These are phyloP conservation scores for Drosophila pallidifrons DNA, from an alignment of 1,140 invertebrate species.

Conservation along the genomic window DNA sequence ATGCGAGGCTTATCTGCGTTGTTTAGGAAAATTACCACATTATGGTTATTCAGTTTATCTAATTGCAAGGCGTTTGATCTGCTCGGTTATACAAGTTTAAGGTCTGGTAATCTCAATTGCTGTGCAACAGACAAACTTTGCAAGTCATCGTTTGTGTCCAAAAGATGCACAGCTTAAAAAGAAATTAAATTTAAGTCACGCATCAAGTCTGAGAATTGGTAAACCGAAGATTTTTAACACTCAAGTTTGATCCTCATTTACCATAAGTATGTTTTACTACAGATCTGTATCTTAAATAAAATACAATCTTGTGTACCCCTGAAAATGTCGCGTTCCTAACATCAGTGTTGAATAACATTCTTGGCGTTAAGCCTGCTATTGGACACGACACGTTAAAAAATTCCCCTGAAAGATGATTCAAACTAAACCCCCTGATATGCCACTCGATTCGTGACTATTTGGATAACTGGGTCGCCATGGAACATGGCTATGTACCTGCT, in stretches of 20 bases:
- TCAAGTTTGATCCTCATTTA: no score
- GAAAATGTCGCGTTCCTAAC: no score
- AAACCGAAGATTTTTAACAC: no score
- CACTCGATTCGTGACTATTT: constrained; percentile 23
- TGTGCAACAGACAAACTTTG: not conserved
- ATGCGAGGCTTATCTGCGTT: not conserved
- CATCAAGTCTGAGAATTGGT: no score
- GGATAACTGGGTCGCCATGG: constrained; percentile 12
- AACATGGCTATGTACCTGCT: constrained; percentile 8
- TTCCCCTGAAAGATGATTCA: constrained; percentile 8
- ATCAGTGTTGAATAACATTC: not conserved
- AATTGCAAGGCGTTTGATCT: not conserved
- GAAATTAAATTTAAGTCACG: no score
- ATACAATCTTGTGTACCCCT: no score
- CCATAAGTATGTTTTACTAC: no score
- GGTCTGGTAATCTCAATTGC: not conserved
- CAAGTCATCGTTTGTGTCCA: not conserved
- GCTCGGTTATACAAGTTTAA: not conserved
- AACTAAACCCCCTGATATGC: constrained; percentile 2
- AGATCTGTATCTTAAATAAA: no score
- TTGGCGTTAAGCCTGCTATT: no score
- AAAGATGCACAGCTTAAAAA: not conserved
- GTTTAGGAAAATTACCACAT: not conserved
- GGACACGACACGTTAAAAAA: not conserved
- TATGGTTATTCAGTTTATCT: not conserved